A percentile compares a stretch with the other conserved stretches of the same genome.
phyloP scores from a whole-genome alignment of 1,140 invertebrate species.

The Ptiloglossa arizonensis region DNA sequence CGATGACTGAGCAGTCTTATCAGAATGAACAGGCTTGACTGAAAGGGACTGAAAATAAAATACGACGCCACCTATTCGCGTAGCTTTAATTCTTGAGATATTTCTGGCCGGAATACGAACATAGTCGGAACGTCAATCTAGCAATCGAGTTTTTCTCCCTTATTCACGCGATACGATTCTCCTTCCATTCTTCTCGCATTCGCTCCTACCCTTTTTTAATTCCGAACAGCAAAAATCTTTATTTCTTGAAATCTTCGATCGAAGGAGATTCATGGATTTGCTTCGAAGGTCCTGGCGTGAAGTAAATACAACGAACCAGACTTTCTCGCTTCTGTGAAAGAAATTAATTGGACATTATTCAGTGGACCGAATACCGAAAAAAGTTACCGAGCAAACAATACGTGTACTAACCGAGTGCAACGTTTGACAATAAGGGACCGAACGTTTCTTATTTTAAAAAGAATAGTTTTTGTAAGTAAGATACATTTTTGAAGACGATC shows the following conservation, averaged over 20 bases:
- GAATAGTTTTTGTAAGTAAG: not conserved
- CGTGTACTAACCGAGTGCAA: too few species aligned
- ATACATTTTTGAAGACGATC: not conserved
- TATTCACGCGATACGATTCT: not conserved
- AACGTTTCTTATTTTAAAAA: not conserved
- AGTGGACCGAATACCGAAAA: not conserved
- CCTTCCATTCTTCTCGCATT: not conserved
- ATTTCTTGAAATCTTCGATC: not conserved
- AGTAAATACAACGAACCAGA: constrained; percentile 9
- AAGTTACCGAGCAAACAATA: constrained; percentile 5
- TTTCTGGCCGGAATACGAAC: not conserved
- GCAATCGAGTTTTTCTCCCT: not conserved
- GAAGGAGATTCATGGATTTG: not conserved
- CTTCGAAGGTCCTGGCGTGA: not conserved
- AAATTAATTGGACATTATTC: constrained; percentile 18
- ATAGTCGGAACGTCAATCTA: not conserved
- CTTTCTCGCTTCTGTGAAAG: constrained; percentile 3
- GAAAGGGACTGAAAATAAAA: constrained; percentile 34
- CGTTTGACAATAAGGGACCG: too few species aligned
- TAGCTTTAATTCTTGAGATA: constrained; percentile 27
- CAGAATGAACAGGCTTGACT: constrained; percentile 18
- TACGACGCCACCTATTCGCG: constrained; percentile 1
- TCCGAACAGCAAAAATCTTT: not conserved
- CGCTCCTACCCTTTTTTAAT: not conserved
- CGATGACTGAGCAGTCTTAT: constrained; percentile 46